These are phyloP conservation scores for Hemicordylus capensis DNA, from an alignment of 2,113 vertebrate species.

Conservation along the genomic window DNA sequence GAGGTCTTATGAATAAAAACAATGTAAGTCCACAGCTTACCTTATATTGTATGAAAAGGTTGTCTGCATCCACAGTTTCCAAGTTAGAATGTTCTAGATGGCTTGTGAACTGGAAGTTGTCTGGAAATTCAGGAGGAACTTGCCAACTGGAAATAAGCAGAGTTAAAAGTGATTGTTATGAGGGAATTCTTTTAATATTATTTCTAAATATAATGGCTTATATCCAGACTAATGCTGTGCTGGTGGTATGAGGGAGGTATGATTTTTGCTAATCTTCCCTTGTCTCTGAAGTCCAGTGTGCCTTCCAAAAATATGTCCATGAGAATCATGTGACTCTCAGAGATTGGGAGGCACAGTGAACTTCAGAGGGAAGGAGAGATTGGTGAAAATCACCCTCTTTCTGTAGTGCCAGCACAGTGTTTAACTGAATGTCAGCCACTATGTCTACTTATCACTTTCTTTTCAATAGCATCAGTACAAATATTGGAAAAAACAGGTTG, in stretches of 20 bases:
- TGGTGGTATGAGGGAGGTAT: too few relatives aligned
- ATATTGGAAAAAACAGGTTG: too few relatives aligned
- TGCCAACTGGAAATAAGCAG: slow-evolving; percentile 58
- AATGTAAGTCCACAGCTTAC: slow-evolving; percentile 1
- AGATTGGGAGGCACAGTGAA: too few relatives aligned
- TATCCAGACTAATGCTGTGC: too few relatives aligned
- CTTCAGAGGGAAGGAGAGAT: too few relatives aligned
- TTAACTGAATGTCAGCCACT: too few relatives aligned
- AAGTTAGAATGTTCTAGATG: slow-evolving; percentile 27
- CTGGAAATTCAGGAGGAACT: slow-evolving; percentile 49
- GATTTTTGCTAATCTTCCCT: too few relatives aligned
- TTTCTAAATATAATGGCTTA: neutral
- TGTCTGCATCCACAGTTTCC: slow-evolving; percentile 42
- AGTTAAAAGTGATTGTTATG: neutral
- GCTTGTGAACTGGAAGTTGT: slow-evolving; percentile 20
- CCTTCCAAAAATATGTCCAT: too few relatives aligned
- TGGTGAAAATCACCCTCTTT: too few relatives aligned
- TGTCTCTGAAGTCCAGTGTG: too few relatives aligned
- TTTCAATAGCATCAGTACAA: neutral
- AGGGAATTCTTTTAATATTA: neutral
- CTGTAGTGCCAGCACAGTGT: too few relatives aligned
- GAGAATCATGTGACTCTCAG: too few relatives aligned
- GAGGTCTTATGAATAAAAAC: neutral
- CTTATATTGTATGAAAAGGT: slow-evolving; percentile 57
- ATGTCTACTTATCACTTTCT: neutral